A percentile compares a stretch with the other conserved stretches of the same genome.
phyloP scores from a whole-genome alignment of 2,888 invertebrate species.

The Bembecia ichneumoniformis region DNA sequence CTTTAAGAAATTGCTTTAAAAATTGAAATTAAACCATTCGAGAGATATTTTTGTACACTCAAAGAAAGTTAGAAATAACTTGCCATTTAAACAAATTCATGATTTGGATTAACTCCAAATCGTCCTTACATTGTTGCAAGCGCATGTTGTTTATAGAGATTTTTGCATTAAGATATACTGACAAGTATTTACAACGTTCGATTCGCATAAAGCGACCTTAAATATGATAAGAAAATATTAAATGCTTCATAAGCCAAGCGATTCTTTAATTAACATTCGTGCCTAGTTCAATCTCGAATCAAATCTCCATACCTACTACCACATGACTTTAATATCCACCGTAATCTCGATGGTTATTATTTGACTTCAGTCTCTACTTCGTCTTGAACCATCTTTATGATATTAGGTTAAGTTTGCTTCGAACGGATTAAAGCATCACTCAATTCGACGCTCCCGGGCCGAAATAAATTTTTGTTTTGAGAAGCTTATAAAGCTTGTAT shows the following conservation, averaged over 20 bases:
- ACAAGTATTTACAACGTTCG: neutral
- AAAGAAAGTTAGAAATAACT: neutral
- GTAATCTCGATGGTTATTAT: constrained; percentile 63
- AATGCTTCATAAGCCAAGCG: too few relatives aligned
- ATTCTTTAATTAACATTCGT: too few relatives aligned
- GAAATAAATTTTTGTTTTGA: constrained; percentile 67
- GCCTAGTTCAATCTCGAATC: neutral
- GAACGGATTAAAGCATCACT: constrained; percentile 68
- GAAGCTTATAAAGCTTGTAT: constrained; percentile 64
- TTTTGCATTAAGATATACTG: neutral
- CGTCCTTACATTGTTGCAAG: constrained; percentile 17
- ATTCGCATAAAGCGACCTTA: neutral
- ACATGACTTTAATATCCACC: constrained; percentile 60
- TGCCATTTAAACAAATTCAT: constrained; percentile 2
- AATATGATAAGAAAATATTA: neutral
- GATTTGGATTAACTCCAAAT: constrained; percentile 27
- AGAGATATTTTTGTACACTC: neutral
- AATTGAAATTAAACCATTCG: neutral
- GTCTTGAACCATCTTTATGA: constrained; percentile 66
- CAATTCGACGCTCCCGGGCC: constrained; percentile 65
- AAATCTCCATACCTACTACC: constrained; percentile 9
- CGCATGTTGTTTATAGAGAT: neutral
- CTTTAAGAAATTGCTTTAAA: neutral
- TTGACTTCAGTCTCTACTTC: constrained; percentile 65
- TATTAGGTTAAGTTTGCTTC: constrained; percentile 66